A percentile compares a stretch with the other conserved stretches of the same genome.
phyloP scores from a whole-genome alignment of 2,113 vertebrate genomes.

The Eurypyga helias region DNA sequence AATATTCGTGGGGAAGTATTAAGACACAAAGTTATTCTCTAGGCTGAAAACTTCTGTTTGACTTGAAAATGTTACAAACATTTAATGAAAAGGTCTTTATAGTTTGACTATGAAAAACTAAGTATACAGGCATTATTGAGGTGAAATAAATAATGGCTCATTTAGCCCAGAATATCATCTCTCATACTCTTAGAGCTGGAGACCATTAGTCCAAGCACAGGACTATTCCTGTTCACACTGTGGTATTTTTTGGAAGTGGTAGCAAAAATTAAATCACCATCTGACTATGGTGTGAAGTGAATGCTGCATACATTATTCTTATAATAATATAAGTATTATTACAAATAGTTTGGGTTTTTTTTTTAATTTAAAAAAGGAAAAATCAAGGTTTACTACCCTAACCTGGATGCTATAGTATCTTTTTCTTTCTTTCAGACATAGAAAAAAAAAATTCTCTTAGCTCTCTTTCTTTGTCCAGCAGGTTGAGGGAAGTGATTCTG shows the following conservation, averaged over 20 bases:
- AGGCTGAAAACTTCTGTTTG: not conserved
- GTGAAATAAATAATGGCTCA: not conserved
- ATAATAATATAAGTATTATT: too few species aligned
- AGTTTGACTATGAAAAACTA: not conserved
- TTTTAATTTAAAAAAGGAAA: not conserved
- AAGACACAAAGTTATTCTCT: not conserved
- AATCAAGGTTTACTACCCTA: not conserved
- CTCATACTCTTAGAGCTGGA: not conserved
- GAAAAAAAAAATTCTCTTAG: not conserved
- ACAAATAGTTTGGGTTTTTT: not conserved
- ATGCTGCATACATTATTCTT: not conserved
- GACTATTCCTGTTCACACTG: not conserved
- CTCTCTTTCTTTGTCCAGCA: not conserved
- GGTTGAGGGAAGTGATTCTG: too few species aligned
- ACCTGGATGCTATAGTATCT: not conserved
- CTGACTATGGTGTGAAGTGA: not conserved
- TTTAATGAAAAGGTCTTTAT: not conserved
- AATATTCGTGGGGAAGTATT: constrained; percentile 1
- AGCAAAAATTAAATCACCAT: not conserved
- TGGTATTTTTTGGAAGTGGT: not conserved
- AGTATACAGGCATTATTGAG: not conserved
- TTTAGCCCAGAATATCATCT: not conserved
- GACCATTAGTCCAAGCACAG: not conserved
- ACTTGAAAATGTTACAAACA: constrained; percentile 12
- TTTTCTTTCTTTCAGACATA: not conserved